phyloP scores from a whole-genome alignment of 2,888 invertebrate species.

The Dorcus hopei region DNA sequence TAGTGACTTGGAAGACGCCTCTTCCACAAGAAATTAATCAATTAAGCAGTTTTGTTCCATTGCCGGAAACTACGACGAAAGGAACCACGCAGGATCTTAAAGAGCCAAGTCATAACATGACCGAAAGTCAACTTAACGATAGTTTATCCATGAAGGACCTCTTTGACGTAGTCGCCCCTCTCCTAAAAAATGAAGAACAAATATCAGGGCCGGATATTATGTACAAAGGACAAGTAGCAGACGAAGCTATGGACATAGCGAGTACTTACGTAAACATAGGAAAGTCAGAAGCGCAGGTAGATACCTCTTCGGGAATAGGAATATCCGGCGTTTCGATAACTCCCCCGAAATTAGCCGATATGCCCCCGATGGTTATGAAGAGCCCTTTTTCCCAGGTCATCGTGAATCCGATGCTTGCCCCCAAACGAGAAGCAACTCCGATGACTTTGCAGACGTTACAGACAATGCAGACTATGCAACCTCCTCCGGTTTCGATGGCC shows the following conservation, averaged over 20 bases:
- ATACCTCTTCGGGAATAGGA: conserved; percentile 36
- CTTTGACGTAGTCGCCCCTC: too few species aligned
- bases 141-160: too few species aligned
- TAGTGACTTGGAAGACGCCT: conserved; percentile 42
- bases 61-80: too few species aligned
- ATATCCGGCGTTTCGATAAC: conserved; percentile 29
- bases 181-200: conserved; percentile 4
- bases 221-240: conserved; percentile 47
- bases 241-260: conserved; percentile 44
- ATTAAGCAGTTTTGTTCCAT: too few species aligned
- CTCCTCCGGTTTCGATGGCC: conserved; percentile 49
- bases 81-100: too few species aligned
- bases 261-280: conserved; percentile 50
- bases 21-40: not conserved
- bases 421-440: conserved; percentile 21
- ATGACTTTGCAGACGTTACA: conserved; percentile 44
- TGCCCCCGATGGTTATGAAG: conserved; percentile 20
- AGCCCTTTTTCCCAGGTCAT: conserved; percentile 16
- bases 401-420: conserved; percentile 24
- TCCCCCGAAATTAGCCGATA: conserved; percentile 21
- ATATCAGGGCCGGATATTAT: conserved; percentile 28
- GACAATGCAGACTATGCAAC: conserved; percentile 62
- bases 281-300: conserved; percentile 48
- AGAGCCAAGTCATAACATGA: too few species aligned
- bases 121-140: too few species aligned